These are phyloP conservation scores for Leptinotarsa haldemani DNA, from an alignment of 2,888 invertebrate genomes.

Conservation along the genomic window DNA sequence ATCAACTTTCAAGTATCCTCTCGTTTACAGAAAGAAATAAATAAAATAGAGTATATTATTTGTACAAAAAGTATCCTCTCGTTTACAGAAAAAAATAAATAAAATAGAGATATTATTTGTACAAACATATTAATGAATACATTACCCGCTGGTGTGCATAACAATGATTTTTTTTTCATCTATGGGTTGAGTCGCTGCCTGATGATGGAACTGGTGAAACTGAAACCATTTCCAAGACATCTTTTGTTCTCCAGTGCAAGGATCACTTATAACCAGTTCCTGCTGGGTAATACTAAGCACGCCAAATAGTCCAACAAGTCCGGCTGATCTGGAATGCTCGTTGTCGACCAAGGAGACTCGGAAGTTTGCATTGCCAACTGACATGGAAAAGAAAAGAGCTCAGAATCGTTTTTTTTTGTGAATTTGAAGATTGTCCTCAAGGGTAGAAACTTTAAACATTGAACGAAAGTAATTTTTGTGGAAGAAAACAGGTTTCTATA, in stretches of 20 bases:
- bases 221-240: conserved; percentile 73
- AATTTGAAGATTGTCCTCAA: no score
- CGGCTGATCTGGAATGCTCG: conserved; percentile 72
- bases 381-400: conserved; percentile 26
- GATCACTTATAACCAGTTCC: conserved; percentile 71
- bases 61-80: no score
- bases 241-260: conserved; percentile 66
- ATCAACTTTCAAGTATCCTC: no score
- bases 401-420: not conserved
- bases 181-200: conserved; percentile 65
- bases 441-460: not conserved
- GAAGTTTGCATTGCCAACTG: conserved; percentile 68
- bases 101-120: no score
- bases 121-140: no score
- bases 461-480: no score
- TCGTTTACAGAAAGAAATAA: no score
- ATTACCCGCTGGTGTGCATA: conserved; percentile 73
- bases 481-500: no score
- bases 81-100: no score
- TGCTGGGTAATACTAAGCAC: conserved; percentile 69
- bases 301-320: conserved; percentile 71
- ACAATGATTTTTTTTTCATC: conserved; percentile 73
- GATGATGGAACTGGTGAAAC: conserved; percentile 70
- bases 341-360: conserved; percentile 74
- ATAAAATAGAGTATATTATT: no score